Evolutionary conservation across 2,888 invertebrate species (phyloP), one percentile per base, ranked within the genome.

Genomic region (Corythucha ciliata): DNA sequence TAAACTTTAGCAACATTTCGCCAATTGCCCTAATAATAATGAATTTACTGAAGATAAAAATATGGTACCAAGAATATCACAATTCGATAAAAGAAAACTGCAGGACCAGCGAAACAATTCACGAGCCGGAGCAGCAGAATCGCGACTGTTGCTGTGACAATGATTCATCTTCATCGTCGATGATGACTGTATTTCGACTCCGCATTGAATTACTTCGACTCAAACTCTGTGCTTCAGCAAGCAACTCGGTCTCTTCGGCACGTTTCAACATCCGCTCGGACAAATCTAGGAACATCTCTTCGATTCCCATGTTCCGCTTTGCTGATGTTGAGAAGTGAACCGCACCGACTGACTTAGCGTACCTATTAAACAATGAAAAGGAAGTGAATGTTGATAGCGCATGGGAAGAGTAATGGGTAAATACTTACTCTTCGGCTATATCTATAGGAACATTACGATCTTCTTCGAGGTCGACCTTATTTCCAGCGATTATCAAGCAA

Each of bases 391-490:
- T 29, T 29, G 8, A 29, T 29, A 8, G n/a, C n/a, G 29, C 29
- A n/a, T 10, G 10, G 10, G 29, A 29, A 29, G n/a, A n/a, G 29
- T 10, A 29, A 8, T 36, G 14, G 16, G 14, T 14, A 37, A 18
- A 12, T 51, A 70, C 77, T 74, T 74, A 92, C 83, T 79, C 78
- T 72, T 89, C 83, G 4, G 94, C 96, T 66, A 87, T 87, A 60
- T 86, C 83, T 16, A 83, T 72, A 22, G 79, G 73, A 10, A 97
- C 91, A 60, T 83, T 83, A 61, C 96, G 74, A 59, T 93, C 85
- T 66, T 85, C 87, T 64, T 93, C 92, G 64, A 98, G 74, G 72
- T 98, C 97, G 65, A 85, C 80, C 77, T 98, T 98, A 71, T 98
- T 98, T 44, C 97, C 98, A 52, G 90, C 92, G 66, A 98, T 96